Base-by-base conservation (phyloP, 2,888 invertebrate genomes). In the Elmis aenea region DNA sequence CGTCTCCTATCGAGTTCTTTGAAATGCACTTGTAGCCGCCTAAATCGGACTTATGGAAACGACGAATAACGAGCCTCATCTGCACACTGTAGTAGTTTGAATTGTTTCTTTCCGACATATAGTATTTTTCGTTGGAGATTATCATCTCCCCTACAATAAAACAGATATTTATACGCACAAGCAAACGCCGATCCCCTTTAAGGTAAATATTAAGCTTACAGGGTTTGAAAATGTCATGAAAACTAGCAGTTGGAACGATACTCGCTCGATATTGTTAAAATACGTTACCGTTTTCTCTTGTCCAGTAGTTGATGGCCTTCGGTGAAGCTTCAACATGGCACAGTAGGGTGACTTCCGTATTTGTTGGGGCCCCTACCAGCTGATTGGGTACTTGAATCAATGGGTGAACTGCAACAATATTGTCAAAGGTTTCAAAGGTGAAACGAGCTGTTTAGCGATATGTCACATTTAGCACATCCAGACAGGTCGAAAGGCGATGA, bases 271-370 rank as follows among this genome's bases (percentile, higher is more conserved):
- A 8, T 8, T 18, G 5, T 18, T 18, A 8, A 18, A 4, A 23
- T n/a, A 23, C 21, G 22, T 77, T 70, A 90, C 90, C 89, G 59
- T 84, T 85, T 66, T 88, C 89, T 62, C 88, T 81, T 44, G 87
- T 90, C 91, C 91, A 91, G 70, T 89, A 91, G 77, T 91, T 91
- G 74, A 92, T 91, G 62, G 91, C 88, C 70, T 89, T 90, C 20
- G 91, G 91, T 37, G 90, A 91, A 37, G 92, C 91, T 67, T 92
- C 92, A 39, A 91, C 90, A 66, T 86, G 84, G 57, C 79, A 79
- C 66, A 88, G 85, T 55, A 92, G 76, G 42, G 84, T 85, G 62
- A 91, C 89, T 68, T 90, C 85, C 49, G 87, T 86, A 55, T 84
- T 82, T 52, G 83, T 79, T 33, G 90, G 89, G 42, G 90, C 89